A percentile compares a stretch with the other conserved stretches of the same genome.
These are phyloP conservation scores for Lasioglossum morio DNA, from an alignment of 2,888 invertebrate genomes.

Conservation along the genomic window DNA sequence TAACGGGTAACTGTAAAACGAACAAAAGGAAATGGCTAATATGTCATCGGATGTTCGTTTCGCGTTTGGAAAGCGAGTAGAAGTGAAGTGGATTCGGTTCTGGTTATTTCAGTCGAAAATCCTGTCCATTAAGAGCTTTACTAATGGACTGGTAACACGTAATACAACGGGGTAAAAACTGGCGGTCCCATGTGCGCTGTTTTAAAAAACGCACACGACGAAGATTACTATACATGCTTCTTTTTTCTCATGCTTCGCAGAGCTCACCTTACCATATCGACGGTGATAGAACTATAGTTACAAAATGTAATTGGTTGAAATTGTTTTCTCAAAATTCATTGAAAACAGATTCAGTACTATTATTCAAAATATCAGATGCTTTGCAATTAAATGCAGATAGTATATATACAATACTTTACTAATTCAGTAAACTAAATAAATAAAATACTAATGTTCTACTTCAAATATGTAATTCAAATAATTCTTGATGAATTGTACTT, in stretches of 20 bases:
- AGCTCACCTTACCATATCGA: neutral
- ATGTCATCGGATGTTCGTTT: conserved; percentile 43
- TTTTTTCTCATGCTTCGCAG: neutral
- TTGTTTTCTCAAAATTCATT: neutral
- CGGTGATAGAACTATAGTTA: neutral
- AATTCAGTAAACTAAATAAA: neutral
- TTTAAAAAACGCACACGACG: conserved; percentile 31
- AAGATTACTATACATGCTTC: conserved; percentile 1
- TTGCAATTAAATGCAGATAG: too few species aligned
- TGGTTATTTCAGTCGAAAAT: conserved; percentile 51
- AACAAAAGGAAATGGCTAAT: conserved; percentile 14
- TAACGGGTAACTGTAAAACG: conserved; percentile 19
- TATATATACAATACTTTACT: neutral
- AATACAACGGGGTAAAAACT: conserved; percentile 42
- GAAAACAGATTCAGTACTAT: neutral
- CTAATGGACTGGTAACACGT: conserved; percentile 64
- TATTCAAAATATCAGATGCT: neutral
- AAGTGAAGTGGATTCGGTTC: conserved; percentile 46
- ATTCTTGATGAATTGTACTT: neutral
- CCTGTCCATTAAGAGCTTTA: conserved; percentile 66
- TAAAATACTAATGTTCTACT: neutral
- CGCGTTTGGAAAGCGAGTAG: conserved; percentile 45
- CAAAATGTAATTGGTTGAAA: neutral
- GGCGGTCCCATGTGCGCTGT: conserved; percentile 22
- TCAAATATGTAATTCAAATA: neutral